A percentile compares a stretch with the other conserved stretches of the same genome.
Evolutionary conservation across 2,888 invertebrate species (phyloP).

Genomic region (Eumerus sabulonum): DNA sequence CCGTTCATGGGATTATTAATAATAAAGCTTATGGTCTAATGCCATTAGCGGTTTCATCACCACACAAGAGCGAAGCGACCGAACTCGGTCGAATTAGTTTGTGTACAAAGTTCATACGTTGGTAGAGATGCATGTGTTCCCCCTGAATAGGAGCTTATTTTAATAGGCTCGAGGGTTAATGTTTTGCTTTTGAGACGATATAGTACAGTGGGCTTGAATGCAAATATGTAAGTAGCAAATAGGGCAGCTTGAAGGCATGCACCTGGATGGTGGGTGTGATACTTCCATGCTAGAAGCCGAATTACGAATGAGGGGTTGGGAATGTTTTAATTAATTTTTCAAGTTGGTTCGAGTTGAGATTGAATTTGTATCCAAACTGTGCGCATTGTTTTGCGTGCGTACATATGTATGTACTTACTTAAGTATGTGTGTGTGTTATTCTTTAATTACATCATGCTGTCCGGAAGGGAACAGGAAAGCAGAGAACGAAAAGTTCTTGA

Average conservation of each 20-base stretch:
- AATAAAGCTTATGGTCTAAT: constrained; percentile 58
- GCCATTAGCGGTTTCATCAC: constrained; percentile 49
- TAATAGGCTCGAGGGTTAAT: too few relatives aligned
- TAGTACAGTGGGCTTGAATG: constrained; percentile 48
- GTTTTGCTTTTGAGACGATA: constrained; percentile 7
- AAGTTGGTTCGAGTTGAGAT: constrained; percentile 59
- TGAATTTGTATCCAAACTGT: constrained; percentile 39
- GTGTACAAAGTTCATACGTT: constrained; percentile 46
- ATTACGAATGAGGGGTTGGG: constrained; percentile 7
- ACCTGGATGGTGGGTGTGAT: constrained; percentile 4
- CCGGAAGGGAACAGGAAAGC: constrained; percentile 38
- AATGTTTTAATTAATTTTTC: constrained; percentile 55
- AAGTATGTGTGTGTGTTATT: constrained; percentile 34
- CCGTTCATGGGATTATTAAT: constrained; percentile 58
- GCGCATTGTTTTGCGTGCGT: not conserved
- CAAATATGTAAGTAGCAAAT: constrained; percentile 49
- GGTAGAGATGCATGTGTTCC: constrained; percentile 17
- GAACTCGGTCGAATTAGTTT: not conserved
- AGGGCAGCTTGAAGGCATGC: constrained; percentile 4
- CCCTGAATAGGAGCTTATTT: not conserved
- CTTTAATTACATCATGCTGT: constrained; percentile 48
- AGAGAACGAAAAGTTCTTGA: constrained; percentile 1
- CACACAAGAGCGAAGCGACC: constrained; percentile 35
- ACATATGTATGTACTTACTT: too few relatives aligned
- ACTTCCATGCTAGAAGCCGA: not conserved